A percentile compares a stretch with the other conserved stretches of the same genome.
Evolutionary conservation across 2,113 vertebrate species (phyloP).

Genomic region (Peromyscus californicus): DNA sequence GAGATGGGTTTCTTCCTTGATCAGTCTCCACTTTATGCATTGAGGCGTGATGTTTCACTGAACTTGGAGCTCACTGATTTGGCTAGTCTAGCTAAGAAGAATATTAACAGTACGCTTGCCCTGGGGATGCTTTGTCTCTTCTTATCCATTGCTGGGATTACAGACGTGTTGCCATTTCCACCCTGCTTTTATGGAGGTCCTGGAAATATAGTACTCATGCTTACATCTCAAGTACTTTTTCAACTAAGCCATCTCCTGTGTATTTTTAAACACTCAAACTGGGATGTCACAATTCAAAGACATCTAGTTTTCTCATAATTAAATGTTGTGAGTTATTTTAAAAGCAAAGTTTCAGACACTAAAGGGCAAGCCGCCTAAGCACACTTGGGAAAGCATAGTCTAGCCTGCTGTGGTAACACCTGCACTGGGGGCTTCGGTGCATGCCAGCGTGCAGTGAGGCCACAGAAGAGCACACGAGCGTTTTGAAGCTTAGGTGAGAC

Average conservation of each 20-base stretch:
- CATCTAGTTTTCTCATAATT: conserved; percentile 16
- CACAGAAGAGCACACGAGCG: conserved; percentile 49
- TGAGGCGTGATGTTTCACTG: neutral
- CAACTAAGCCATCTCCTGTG: neutral
- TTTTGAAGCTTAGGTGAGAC: conserved; percentile 71
- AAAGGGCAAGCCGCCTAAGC: neutral
- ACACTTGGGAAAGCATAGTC: conserved; percentile 29
- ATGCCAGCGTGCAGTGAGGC: conserved; percentile 69
- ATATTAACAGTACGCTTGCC: too few species aligned
- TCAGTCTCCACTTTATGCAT: neutral
- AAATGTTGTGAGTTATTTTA: neutral
- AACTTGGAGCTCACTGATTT: neutral
- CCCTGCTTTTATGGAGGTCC: neutral
- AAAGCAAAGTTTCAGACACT: conserved; percentile 27
- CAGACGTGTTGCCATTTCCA: neutral
- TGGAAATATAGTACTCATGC: neutral
- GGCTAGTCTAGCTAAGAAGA: neutral
- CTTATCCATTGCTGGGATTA: neutral
- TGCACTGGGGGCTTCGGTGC: neutral
- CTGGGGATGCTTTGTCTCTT: neutral
- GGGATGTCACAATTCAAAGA: conserved; percentile 15
- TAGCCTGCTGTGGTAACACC: conserved; percentile 29
- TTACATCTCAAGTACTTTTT: neutral
- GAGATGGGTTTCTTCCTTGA: neutral
- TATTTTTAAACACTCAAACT: conserved; percentile 20